Evolutionary conservation across 1,140 invertebrate species (phyloP).

Genomic region (Protaetia brevitarsis): DNA sequence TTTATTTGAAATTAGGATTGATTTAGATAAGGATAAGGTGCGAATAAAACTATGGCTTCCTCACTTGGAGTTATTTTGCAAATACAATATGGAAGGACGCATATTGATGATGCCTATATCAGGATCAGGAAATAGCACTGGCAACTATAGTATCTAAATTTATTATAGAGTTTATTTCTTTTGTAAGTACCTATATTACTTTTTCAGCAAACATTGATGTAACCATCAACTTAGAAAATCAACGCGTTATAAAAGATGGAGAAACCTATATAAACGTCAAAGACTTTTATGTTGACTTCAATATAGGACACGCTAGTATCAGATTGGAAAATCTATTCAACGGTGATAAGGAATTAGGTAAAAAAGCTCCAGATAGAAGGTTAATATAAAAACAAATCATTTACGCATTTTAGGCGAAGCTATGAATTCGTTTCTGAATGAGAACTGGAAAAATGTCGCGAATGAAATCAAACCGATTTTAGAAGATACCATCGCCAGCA

Average conservation of each 20-base stretch:
- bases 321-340: slow-evolving; percentile 68
- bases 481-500: slow-evolving; percentile 52
- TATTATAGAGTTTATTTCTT: not conserved
- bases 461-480: slow-evolving; percentile 59
- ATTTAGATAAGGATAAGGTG: slow-evolving; percentile 53
- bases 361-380: not conserved
- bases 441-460: slow-evolving; percentile 61
- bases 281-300: slow-evolving; percentile 62
- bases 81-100: slow-evolving; percentile 58
- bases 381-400: not conserved
- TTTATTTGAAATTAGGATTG: slow-evolving; percentile 45
- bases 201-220: slow-evolving; percentile 63
- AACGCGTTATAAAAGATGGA: slow-evolving; percentile 53
- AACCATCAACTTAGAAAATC: slow-evolving; percentile 55
- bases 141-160: slow-evolving; percentile 62
- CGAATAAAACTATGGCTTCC: slow-evolving; percentile 56
- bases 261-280: slow-evolving; percentile 57
- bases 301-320: slow-evolving; percentile 58
- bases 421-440: slow-evolving; percentile 60
- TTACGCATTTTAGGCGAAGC: slow-evolving; percentile 51
- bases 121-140: slow-evolving; percentile 55
- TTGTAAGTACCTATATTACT: not conserved
- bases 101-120: slow-evolving; percentile 62
- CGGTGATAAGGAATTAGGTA: slow-evolving; percentile 58
- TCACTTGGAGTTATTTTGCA: slow-evolving; percentile 52